Evolutionary conservation across 1,140 invertebrate genomes (phyloP), one percentile per base, ranked within the genome.

Genomic region (Lordiphosa collinella): DNA sequence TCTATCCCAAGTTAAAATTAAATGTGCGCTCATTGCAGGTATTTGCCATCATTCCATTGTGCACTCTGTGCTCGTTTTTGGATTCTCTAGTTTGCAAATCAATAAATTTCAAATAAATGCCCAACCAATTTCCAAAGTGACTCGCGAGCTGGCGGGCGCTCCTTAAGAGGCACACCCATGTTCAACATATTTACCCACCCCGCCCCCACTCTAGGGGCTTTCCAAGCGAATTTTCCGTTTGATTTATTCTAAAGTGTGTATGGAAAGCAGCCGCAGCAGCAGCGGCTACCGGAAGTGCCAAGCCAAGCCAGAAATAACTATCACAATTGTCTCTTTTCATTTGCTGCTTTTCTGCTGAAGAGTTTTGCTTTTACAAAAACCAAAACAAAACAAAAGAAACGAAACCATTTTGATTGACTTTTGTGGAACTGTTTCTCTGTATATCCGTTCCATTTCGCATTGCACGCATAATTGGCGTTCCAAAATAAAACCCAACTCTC

Each of bases 381-480:
- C 41, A n/a, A 37, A 41, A 44, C 29, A 22, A 56, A 22, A 32
- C 46, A 51, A 72, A 59, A 51, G 58, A 51, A 69, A 65, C 51
- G 58, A 51, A 69, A 65, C 38, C 53, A 66, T 73, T 69, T 69
- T 67, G 53, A 69, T 69, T 61, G 71, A 61, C 62, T 76, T 55
- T 82, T 58, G 53, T 76, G 16, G 11, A 25, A 60, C 38, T 48
- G 38, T 51, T 49, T 58, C 38, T 65, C 65, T 32, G 67, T 52
- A 84, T 66, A 78, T 85, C 78, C 78, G 78, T 84, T 84, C 78
- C 78, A 84, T 69, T 84, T 84, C 73, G 78, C 73, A 84, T 84
- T 84, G 78, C 78, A 84, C 78, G 78, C 78, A 84, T 84, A 70
- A 84, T 84, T 84, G 78, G 72, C 78, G 79, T 69, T 78, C 60